phyloP scores from a whole-genome alignment of 2,888 invertebrate genomes.

The Gastrophysa polygoni region DNA sequence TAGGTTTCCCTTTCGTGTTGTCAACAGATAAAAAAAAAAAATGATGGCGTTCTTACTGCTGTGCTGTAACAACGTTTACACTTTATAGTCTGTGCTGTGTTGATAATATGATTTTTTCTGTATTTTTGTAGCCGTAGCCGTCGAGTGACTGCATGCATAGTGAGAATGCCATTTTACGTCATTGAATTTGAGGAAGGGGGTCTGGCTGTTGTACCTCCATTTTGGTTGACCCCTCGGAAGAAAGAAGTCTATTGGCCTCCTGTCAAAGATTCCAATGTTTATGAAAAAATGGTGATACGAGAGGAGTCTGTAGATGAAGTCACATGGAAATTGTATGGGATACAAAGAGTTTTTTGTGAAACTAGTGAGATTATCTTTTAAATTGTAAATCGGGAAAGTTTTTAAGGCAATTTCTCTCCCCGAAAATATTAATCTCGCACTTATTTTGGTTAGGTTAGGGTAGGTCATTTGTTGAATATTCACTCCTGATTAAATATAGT shows the following conservation, averaged over 20 bases:
- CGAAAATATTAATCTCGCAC: no score
- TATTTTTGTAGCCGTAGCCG: background rate
- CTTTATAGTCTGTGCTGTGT: background rate
- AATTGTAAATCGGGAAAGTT: no score
- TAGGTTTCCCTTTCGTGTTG: no score
- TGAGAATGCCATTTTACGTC: conserved; percentile 7
- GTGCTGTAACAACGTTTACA: background rate
- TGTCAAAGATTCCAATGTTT: conserved; percentile 9
- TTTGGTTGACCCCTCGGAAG: conserved; percentile 8
- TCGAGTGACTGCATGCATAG: background rate
- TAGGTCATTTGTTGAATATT: no score
- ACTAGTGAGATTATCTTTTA: conserved; percentile 7
- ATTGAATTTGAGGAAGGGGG: conserved; percentile 11
- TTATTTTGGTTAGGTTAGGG: no score
- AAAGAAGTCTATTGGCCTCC: conserved; percentile 11
- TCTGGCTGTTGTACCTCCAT: conserved; percentile 10
- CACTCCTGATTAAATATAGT: background rate
- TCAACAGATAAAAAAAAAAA: no score
- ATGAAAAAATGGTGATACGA: conserved; percentile 10
- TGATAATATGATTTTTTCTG: background rate
- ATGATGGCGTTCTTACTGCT: no score
- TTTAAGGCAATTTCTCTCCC: no score
- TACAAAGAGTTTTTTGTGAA: conserved; percentile 13
- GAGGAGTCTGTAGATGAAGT: conserved; percentile 13
- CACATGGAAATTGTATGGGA: conserved; percentile 12